These are phyloP conservation scores for Stramonita haemastoma DNA, from an alignment of 2,888 invertebrate species.

Conservation along the genomic window DNA sequence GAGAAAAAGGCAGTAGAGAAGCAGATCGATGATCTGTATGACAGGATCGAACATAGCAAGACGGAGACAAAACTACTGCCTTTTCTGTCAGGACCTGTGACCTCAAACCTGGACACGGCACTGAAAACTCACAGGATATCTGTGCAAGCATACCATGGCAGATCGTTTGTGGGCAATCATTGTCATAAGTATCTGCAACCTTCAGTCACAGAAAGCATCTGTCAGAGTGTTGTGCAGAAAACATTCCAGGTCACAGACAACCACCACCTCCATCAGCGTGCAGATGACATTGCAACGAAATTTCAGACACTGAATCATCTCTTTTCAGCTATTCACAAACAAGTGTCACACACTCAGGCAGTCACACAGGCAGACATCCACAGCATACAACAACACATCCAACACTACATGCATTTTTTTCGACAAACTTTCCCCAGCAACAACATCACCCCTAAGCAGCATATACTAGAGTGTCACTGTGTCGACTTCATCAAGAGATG, in stretches of 20 bases:
- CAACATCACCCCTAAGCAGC: conserved; percentile 3
- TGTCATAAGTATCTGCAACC: conserved; percentile 5
- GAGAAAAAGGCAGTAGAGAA: not conserved
- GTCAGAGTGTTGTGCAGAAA: not conserved
- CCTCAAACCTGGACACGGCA: conserved; percentile 16
- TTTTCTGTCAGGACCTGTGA: not conserved
- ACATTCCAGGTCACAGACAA: not conserved
- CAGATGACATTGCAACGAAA: not conserved
- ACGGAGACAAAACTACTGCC: not conserved
- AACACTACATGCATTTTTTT: conserved; percentile 11
- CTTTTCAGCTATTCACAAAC: no score
- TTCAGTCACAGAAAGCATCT: not conserved
- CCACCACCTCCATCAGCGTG: not conserved
- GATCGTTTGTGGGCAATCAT: conserved; percentile 24
- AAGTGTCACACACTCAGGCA: no score
- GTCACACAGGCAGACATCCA: not conserved
- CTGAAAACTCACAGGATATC: conserved; percentile 3
- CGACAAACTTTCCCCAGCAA: not conserved
- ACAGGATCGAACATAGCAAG: not conserved
- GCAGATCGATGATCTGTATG: not conserved
- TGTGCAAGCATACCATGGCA: conserved; percentile 16
- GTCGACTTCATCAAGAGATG: not conserved
- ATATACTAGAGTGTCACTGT: conserved; percentile 10
- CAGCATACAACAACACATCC: not conserved
- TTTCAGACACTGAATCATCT: not conserved